phyloP scores from a whole-genome alignment of 2,797 vertebrate genomes.

The Lutjanus campechanus region DNA sequence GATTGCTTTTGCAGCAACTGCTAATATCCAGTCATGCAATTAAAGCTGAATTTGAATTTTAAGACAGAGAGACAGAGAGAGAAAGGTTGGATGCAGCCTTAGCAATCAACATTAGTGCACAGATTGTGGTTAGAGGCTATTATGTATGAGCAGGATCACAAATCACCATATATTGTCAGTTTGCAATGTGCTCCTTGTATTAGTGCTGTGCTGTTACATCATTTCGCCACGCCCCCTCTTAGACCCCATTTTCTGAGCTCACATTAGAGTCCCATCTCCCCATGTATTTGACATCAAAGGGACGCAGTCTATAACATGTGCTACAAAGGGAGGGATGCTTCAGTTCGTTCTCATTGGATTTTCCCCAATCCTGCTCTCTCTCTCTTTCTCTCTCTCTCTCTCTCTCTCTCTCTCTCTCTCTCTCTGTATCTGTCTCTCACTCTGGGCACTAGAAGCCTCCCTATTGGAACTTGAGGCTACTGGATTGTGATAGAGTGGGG shows the following conservation, averaged over 20 bases:
- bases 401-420: constrained; percentile 7
- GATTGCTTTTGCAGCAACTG: neutral
- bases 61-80: neutral
- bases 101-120: constrained; percentile 50
- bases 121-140: constrained; percentile 44
- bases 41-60: constrained; percentile 22
- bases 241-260: constrained; percentile 69
- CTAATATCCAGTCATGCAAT: constrained; percentile 23
- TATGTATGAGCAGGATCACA: constrained; percentile 43
- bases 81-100: constrained; percentile 26
- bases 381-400: constrained; percentile 9
- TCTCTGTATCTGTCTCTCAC: constrained; percentile 9
- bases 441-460: constrained; percentile 40
- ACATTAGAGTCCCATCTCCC: constrained; percentile 53
- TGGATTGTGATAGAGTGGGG: constrained; percentile 49
- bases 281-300: constrained; percentile 72
- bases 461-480: constrained; percentile 55
- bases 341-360: constrained; percentile 59
- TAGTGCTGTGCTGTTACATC: constrained; percentile 50
- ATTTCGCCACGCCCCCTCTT: constrained; percentile 51
- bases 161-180: constrained; percentile 43
- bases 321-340: constrained; percentile 58
- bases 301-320: constrained; percentile 43
- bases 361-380: constrained; percentile 26
- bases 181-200: constrained; percentile 48